Percentiles rank a stretch among this genome's conserved stretches.
Conservation (phyloP, 1,140 invertebrate genomes). For the Maniola jurtina region DNA sequence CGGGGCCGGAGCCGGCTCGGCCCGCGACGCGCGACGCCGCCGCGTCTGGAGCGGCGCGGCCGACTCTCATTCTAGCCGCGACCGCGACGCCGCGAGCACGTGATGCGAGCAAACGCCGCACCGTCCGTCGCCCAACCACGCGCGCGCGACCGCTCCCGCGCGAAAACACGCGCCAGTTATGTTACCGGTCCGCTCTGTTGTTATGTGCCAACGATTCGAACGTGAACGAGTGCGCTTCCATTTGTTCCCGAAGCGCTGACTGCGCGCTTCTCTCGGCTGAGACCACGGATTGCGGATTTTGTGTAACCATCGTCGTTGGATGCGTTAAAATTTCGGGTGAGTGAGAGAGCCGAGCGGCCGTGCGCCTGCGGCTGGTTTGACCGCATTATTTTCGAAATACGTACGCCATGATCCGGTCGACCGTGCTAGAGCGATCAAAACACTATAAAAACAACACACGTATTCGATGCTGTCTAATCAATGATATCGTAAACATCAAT, state of each 20-base stretch:
- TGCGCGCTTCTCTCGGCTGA: slow-evolving; percentile 44
- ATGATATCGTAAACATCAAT: slow-evolving; percentile 24
- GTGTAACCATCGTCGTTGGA: slow-evolving; percentile 68
- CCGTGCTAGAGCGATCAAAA: slow-evolving; percentile 69
- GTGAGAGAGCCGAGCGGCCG: slow-evolving; percentile 69
- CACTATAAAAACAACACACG: slow-evolving; percentile 69
- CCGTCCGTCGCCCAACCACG: slow-evolving; percentile 53
- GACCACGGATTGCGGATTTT: slow-evolving; percentile 67
- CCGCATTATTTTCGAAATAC: slow-evolving; percentile 78
- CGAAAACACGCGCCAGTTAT: slow-evolving; percentile 61
- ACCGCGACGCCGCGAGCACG: slow-evolving; percentile 44
- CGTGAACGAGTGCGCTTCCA: slow-evolving; percentile 67
- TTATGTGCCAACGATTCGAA: slow-evolving; percentile 64
- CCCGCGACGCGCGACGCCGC: slow-evolving; percentile 50
- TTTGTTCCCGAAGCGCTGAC: slow-evolving; percentile 72
- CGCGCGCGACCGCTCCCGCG: slow-evolving; percentile 55
- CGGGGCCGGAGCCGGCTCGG: slow-evolving; percentile 43
- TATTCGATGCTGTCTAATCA: slow-evolving; percentile 35
- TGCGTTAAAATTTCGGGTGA: slow-evolving; percentile 77
- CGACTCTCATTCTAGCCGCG: slow-evolving; percentile 55
- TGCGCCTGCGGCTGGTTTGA: slow-evolving; percentile 72
- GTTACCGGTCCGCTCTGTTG: slow-evolving; percentile 61
- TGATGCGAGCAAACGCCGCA: slow-evolving; percentile 43
- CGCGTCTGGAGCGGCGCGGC: slow-evolving; percentile 56
- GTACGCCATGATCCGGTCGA: slow-evolving; percentile 69